Conservation (phyloP, 1,140 invertebrate species). For the Spodoptera litura region DNA sequence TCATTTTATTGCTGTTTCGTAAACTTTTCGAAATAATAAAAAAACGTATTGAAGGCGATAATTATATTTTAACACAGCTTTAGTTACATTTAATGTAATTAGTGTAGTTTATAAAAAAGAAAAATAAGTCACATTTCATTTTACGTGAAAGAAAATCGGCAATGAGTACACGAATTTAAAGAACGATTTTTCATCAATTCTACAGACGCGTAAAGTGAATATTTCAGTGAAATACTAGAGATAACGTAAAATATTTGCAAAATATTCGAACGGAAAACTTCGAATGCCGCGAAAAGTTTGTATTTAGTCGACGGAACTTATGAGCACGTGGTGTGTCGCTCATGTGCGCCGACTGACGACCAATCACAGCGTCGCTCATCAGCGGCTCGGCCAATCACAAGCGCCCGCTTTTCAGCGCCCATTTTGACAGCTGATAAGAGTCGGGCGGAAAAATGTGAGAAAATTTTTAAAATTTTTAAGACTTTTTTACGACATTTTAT, state of each 20-base stretch:
- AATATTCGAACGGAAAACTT: slow-evolving; percentile 24
- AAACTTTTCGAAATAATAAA: no score
- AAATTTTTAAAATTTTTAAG: slow-evolving; percentile 4
- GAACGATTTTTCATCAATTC: no score
- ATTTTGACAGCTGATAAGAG: slow-evolving; percentile 78
- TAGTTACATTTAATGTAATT: no score
- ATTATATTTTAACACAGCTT: no score
- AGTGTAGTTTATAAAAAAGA: no score
- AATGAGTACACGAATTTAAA: background rate
- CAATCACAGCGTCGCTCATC: slow-evolving; percentile 81
- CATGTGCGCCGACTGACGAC: slow-evolving; percentile 68
- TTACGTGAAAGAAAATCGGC: background rate
- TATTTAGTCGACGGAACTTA: slow-evolving; percentile 74
- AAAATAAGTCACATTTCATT: no score
- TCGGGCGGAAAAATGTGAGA: slow-evolving; percentile 47
- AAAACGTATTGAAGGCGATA: no score
- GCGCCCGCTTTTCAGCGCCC: slow-evolving; percentile 74
- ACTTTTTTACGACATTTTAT: background rate
- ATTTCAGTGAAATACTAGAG: background rate
- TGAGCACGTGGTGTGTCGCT: slow-evolving; percentile 82
- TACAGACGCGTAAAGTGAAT: background rate
- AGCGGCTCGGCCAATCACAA: slow-evolving; percentile 78
- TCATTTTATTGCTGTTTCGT: no score
- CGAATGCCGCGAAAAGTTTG: slow-evolving; percentile 68
- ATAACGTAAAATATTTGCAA: background rate